Evolutionary conservation across 2,888 invertebrate genomes (phyloP).

Genomic region (Epinotia demarniana): DNA sequence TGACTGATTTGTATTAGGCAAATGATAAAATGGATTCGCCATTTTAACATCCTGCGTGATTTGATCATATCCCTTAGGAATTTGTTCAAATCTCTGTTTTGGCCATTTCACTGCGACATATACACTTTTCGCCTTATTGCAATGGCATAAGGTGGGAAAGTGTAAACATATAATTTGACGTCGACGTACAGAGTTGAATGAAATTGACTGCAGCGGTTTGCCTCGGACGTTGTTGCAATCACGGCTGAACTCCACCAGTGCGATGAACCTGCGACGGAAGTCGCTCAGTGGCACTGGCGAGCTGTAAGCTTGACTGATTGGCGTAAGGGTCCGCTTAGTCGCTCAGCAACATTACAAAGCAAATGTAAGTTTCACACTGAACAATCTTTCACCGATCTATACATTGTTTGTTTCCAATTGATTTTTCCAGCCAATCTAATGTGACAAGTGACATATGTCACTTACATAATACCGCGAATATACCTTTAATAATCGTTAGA

Average conservation of each 20-base stretch:
- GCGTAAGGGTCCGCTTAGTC: background rate
- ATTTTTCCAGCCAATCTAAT: background rate
- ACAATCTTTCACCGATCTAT: background rate
- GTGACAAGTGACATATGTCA: conserved; percentile 11
- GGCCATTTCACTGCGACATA: too few relatives aligned
- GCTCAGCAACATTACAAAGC: conserved; percentile 7
- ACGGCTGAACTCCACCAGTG: conserved; percentile 8
- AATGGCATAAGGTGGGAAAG: too few relatives aligned
- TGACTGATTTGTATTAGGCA: too few relatives aligned
- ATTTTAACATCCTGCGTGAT: too few relatives aligned
- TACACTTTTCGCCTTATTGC: too few relatives aligned
- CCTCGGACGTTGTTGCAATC: conserved; percentile 6
- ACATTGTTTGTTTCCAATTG: background rate
- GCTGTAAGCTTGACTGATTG: conserved; percentile 17
- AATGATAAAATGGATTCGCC: too few relatives aligned
- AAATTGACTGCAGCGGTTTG: background rate
- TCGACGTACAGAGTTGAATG: background rate
- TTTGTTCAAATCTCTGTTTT: too few relatives aligned
- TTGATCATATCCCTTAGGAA: too few relatives aligned
- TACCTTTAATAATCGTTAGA: background rate
- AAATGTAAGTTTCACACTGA: background rate
- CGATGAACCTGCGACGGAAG: conserved; percentile 25
- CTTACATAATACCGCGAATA: conserved; percentile 18
- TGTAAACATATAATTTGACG: too few relatives aligned
- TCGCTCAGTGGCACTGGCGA: conserved; percentile 3